Evolutionary conservation across 2,113 vertebrate species (phyloP).

Genomic region (Hirundichthys speculiger): DNA sequence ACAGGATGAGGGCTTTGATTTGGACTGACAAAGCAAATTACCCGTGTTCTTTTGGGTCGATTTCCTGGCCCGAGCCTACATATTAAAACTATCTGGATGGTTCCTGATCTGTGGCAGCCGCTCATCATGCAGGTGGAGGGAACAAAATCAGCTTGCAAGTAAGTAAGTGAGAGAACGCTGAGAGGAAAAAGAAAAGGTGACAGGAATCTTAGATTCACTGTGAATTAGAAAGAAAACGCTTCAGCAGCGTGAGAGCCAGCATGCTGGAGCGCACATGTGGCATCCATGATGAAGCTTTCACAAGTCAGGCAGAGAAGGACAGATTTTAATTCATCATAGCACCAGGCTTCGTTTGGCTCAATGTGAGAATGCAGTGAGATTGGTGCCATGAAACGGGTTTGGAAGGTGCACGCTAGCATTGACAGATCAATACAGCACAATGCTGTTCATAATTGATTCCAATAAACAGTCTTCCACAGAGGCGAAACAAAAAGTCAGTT

Average conservation of each 20-base stretch:
- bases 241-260: conserved; percentile 3
- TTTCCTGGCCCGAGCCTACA: conserved; percentile 8
- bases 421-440: not conserved
- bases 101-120: conserved; percentile 31
- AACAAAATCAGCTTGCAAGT: conserved; percentile 20
- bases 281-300: conserved; percentile 26
- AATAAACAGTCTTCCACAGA: not conserved
- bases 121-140: conserved; percentile 22
- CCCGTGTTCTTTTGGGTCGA: conserved; percentile 17
- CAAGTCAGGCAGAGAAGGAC: conserved; percentile 29
- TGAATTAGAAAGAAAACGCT: conserved; percentile 13
- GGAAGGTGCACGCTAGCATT: not conserved
- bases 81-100: conserved; percentile 59
- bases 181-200: conserved; percentile 13
- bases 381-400: conserved; percentile 5
- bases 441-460: not conserved
- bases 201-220: conserved; percentile 15
- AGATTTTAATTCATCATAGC: conserved; percentile 14
- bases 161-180: conserved; percentile 16
- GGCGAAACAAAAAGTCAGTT: not conserved
- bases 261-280: conserved; percentile 24
- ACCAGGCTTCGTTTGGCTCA: conserved; percentile 30
- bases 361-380: conserved; percentile 21
- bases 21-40: conserved; percentile 33
- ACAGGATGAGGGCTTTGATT: conserved; percentile 29